phyloP scores from a whole-genome alignment of 2,888 invertebrate genomes.

The Hydrotaea diabolus region DNA sequence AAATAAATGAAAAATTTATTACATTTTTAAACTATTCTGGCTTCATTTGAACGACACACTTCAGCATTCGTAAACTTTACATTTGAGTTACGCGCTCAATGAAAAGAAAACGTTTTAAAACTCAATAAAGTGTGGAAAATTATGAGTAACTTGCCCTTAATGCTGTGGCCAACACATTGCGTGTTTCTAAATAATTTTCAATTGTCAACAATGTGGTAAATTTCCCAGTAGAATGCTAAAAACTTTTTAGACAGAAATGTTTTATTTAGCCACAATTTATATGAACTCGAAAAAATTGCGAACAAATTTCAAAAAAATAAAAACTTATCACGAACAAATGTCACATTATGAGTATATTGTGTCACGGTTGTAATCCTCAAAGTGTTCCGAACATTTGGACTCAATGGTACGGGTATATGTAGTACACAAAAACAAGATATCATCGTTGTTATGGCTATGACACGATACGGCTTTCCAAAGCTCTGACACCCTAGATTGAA shows the following conservation, averaged over 20 bases:
- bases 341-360: not conserved
- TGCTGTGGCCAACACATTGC: conserved; percentile 35
- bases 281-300: conserved; percentile 12
- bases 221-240: conserved; percentile 34
- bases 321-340: not conserved
- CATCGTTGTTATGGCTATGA: no score
- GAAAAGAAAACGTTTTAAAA: not conserved
- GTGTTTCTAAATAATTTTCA: conserved; percentile 52
- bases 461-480: no score
- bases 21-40: no score
- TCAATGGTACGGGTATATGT: not conserved
- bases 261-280: not conserved
- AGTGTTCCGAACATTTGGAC: not conserved
- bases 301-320: not conserved
- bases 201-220: conserved; percentile 61
- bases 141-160: not conserved
- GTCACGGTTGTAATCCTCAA: not conserved
- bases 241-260: not conserved
- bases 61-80: not conserved
- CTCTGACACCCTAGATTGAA: no score
- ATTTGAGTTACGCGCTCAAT: no score
- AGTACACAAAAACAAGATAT: no score
- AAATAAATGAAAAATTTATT: no score
- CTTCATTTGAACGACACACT: no score
- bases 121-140: not conserved